These are phyloP conservation scores for Luffia ferchaultella DNA, from an alignment of 2,888 invertebrate genomes.

Conservation along the genomic window DNA sequence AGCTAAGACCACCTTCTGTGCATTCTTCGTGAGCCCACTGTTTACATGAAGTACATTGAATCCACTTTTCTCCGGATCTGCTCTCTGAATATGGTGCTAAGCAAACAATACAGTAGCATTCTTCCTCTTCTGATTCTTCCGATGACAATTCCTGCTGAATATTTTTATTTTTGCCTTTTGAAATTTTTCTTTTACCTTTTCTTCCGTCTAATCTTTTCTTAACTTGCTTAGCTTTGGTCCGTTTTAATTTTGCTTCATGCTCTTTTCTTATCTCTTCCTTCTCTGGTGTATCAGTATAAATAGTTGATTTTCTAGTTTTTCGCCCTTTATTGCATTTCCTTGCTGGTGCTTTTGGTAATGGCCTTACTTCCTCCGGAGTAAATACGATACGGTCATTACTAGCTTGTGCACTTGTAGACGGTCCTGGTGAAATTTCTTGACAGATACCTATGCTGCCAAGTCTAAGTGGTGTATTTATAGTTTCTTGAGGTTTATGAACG, in stretches of 20 bases:
- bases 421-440: background rate
- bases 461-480: background rate
- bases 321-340: background rate
- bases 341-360: background rate
- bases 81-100: conserved; percentile 13
- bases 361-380: background rate
- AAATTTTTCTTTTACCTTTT: conserved; percentile 7
- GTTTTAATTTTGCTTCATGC: conserved; percentile 5
- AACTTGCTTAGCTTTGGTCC: conserved; percentile 13
- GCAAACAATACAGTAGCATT: conserved; percentile 15
- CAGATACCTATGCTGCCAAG: background rate
- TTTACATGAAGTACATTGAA: conserved; percentile 13
- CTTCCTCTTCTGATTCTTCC: conserved; percentile 12
- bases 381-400: background rate
- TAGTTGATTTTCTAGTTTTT: background rate
- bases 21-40: conserved; percentile 13
- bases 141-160: conserved; percentile 3
- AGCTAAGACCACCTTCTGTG: too few species aligned
- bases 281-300: conserved; percentile 1
- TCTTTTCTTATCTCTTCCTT: conserved; percentile 2
- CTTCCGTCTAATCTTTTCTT: conserved; percentile 12
- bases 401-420: background rate
- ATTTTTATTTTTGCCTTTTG: conserved; percentile 8
- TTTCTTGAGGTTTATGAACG: too few species aligned
- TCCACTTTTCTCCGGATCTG: conserved; percentile 14